These are phyloP conservation scores for Romanomermis culicivorax DNA, from an alignment of 2,888 invertebrate genomes.

Conservation along the genomic window DNA sequence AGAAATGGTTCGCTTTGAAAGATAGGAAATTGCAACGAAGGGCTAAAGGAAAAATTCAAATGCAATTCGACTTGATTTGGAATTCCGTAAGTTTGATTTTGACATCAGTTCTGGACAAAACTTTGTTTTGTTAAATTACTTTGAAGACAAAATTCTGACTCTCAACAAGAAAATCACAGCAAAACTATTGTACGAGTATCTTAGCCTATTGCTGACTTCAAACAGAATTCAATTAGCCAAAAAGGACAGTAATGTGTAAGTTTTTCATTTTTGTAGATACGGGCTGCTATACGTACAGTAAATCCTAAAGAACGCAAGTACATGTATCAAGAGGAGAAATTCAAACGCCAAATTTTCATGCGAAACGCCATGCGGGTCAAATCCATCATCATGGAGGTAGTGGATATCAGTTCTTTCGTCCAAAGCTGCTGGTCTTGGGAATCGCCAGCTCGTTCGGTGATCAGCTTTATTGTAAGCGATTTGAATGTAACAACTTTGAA, in stretches of 20 bases:
- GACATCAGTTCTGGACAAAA: neutral
- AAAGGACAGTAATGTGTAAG: too few relatives aligned
- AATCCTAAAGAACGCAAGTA: conserved; percentile 88
- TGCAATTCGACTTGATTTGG: conserved; percentile 78
- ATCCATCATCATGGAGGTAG: conserved; percentile 62
- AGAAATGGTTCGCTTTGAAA: conserved; percentile 83
- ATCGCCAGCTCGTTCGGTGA: conserved; percentile 56
- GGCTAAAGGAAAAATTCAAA: conserved; percentile 77
- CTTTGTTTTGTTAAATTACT: too few relatives aligned
- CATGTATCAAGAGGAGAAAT: conserved; percentile 78
- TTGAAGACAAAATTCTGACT: too few relatives aligned
- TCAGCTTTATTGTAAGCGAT: conserved; percentile 45
- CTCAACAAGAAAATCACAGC: too few relatives aligned
- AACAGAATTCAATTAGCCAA: too few relatives aligned
- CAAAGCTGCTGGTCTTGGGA: conserved; percentile 97
- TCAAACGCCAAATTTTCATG: conserved; percentile 79
- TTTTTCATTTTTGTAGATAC: conserved; percentile 35
- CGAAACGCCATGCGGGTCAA: conserved; percentile 76
- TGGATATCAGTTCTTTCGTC: conserved; percentile 68
- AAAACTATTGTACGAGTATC: too few relatives aligned
- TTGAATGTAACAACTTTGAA: neutral
- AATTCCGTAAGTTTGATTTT: conserved; percentile 49
- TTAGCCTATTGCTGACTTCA: too few relatives aligned
- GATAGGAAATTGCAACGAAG: conserved; percentile 71
- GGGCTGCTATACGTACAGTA: conserved; percentile 72